Evolutionary conservation across 2,888 invertebrate genomes (phyloP).

Genomic region (Tethea ocularis): DNA sequence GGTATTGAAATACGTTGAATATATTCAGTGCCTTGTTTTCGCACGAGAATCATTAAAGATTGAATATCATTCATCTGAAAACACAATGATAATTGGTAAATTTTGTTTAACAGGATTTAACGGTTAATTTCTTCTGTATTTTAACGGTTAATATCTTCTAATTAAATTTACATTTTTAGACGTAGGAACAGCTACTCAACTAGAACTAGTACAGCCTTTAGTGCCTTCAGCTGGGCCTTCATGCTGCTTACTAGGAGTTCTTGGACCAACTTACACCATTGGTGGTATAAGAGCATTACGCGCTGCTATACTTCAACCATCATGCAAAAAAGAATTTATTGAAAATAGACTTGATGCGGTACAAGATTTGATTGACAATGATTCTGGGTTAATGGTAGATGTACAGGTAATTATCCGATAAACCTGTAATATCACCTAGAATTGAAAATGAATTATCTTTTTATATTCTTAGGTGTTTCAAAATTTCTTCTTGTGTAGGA

Average conservation of each 20-base stretch:
- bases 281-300: slow-evolving; percentile 92
- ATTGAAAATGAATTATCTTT: background rate
- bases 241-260: slow-evolving; percentile 72
- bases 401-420: slow-evolving; percentile 82
- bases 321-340: slow-evolving; percentile 86
- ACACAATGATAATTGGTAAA: slow-evolving; percentile 92
- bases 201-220: slow-evolving; percentile 87
- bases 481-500: slow-evolving; percentile 67
- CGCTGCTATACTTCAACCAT: slow-evolving; percentile 92
- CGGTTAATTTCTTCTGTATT: too few species aligned
- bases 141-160: too few species aligned
- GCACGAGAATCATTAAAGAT: slow-evolving; percentile 90
- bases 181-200: slow-evolving; percentile 89
- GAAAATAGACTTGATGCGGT: slow-evolving; percentile 89
- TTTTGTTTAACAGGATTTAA: background rate
- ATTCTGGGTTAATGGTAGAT: slow-evolving; percentile 84
- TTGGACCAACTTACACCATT: slow-evolving; percentile 71
- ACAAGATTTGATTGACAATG: slow-evolving; percentile 88
- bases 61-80: slow-evolving; percentile 91
- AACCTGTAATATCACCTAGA: background rate
- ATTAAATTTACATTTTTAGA: slow-evolving; percentile 78
- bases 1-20: slow-evolving; percentile 92
- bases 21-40: slow-evolving; percentile 89
- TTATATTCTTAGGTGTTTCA: too few species aligned
- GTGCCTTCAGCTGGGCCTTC: slow-evolving; percentile 71